These are phyloP conservation scores for Taphrorychus bicolor DNA, from an alignment of 2,888 invertebrate genomes.

Conservation along the genomic window DNA sequence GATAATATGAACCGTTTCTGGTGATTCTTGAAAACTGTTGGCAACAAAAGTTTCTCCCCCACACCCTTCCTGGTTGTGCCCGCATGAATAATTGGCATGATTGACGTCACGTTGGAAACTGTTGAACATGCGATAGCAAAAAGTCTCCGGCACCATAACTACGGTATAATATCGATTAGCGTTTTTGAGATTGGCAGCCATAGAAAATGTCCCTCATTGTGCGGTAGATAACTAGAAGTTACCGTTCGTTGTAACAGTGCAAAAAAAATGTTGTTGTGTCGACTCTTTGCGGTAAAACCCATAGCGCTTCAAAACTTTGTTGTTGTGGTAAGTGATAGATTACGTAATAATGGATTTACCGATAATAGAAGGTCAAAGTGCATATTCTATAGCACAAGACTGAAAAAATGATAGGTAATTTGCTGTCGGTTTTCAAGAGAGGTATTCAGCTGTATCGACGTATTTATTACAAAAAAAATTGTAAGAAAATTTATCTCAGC, in stretches of 20 bases:
- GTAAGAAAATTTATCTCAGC: too few relatives aligned
- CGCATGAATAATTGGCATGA: constrained; percentile 17
- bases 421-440: too few relatives aligned
- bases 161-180: constrained; percentile 37
- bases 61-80: too few relatives aligned
- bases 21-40: too few relatives aligned
- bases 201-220: constrained; percentile 1
- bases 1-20: too few relatives aligned
- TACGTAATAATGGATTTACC: not conserved
- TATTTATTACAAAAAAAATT: too few relatives aligned
- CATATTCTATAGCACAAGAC: too few relatives aligned
- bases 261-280: constrained; percentile 57
- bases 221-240: not conserved
- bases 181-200: constrained; percentile 14
- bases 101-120: constrained; percentile 40
- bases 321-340: constrained; percentile 49
- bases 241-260: not conserved
- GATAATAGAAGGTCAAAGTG: not conserved
- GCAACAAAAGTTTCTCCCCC: too few relatives aligned
- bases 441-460: too few relatives aligned
- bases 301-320: constrained; percentile 54
- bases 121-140: constrained; percentile 57
- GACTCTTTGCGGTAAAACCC: constrained; percentile 58
- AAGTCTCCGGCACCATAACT: constrained; percentile 42
- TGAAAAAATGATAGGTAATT: too few relatives aligned